phyloP scores from a whole-genome alignment of 2,113 vertebrate genomes.

The Microtus ochrogaster region DNA sequence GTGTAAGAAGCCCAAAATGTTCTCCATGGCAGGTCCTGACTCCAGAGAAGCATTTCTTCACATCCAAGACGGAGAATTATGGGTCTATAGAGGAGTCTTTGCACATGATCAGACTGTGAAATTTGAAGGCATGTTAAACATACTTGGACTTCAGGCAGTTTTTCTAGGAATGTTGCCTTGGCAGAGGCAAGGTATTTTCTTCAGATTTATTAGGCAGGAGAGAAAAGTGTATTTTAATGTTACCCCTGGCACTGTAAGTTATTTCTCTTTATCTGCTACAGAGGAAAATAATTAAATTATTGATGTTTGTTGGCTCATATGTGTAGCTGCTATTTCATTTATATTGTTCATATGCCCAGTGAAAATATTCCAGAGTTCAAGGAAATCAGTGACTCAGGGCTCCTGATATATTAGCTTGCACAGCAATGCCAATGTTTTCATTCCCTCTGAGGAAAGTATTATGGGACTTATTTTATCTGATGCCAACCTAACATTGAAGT shows the following conservation, averaged over 20 bases:
- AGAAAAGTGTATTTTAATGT: constrained; percentile 74
- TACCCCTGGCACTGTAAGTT: constrained; percentile 63
- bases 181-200: constrained; percentile 67
- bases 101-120: constrained; percentile 67
- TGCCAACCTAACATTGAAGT: constrained; percentile 47
- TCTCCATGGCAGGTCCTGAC: neutral
- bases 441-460: constrained; percentile 50
- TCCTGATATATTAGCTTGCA: constrained; percentile 55
- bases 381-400: constrained; percentile 47
- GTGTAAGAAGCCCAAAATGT: neutral
- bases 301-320: constrained; percentile 63
- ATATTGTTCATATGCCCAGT: constrained; percentile 33
- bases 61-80: constrained; percentile 11
- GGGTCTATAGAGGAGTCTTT: constrained; percentile 54
- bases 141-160: constrained; percentile 64
- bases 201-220: constrained; percentile 74
- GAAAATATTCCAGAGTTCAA: constrained; percentile 70
- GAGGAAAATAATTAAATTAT: constrained; percentile 80
- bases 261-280: constrained; percentile 69
- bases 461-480: constrained; percentile 53
- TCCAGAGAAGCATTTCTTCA: constrained; percentile 12
- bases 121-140: constrained; percentile 72
- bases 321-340: constrained; percentile 68
- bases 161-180: constrained; percentile 79
- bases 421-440: constrained; percentile 51